These are phyloP conservation scores for Fulica atra DNA, from an alignment of 2,113 vertebrate genomes.

Conservation along the genomic window DNA sequence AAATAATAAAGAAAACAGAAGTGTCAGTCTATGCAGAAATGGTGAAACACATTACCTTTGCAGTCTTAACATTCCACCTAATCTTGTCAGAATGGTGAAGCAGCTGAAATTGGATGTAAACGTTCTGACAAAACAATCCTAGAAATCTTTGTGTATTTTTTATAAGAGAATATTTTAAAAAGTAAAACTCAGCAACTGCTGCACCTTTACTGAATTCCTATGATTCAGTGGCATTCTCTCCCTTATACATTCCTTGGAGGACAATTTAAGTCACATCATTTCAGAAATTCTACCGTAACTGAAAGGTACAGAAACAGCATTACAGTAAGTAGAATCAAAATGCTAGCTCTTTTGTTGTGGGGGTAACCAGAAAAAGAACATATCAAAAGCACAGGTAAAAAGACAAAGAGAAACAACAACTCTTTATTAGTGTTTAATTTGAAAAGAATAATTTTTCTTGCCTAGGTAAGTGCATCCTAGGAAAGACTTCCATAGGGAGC, in stretches of 20 bases:
- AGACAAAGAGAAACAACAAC: neutral
- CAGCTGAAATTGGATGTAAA: neutral
- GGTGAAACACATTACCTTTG: neutral
- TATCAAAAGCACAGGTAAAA: neutral
- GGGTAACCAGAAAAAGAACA: neutral
- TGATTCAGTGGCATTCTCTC: neutral
- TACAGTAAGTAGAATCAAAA: neutral
- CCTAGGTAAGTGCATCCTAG: neutral
- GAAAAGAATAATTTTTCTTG: neutral
- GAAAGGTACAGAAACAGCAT: neutral
- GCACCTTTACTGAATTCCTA: neutral
- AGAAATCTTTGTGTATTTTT: neutral
- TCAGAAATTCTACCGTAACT: neutral
- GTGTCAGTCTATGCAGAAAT: neutral
- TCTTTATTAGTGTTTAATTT: neutral
- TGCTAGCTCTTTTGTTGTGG: neutral
- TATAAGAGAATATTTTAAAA: neutral
- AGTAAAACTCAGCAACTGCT: neutral
- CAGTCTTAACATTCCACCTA: neutral
- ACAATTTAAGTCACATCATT: neutral
- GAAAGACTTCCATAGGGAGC: neutral
- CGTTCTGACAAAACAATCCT: neutral
- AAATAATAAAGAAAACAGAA: neutral
- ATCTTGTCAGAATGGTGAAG: neutral
- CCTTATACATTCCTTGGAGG: neutral